Percentiles rank a stretch among this genome's conserved stretches.
Evolutionary conservation across 92 coral and sea anemone genomes (phyloP).

Genomic region (Palythoa grandiflora): DNA sequence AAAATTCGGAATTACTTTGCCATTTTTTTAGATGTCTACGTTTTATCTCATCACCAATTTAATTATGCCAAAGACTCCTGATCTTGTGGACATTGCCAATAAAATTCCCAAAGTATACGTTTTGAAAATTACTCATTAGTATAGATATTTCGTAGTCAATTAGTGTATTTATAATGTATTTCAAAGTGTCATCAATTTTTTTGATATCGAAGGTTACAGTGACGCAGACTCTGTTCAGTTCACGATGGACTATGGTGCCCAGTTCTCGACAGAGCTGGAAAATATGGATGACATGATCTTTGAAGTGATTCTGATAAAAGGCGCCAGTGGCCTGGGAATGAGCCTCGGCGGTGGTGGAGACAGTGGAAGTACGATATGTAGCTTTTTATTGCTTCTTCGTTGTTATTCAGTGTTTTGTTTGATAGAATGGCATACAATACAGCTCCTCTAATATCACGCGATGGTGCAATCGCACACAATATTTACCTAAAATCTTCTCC

Average conservation of each 20-base stretch:
- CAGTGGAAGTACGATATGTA: slow-evolving; percentile 80
- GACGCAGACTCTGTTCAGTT: slow-evolving; percentile 50
- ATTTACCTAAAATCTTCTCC: no score
- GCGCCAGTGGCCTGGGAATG: slow-evolving; percentile 96
- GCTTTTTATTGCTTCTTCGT: neutral
- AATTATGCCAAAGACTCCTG: no score
- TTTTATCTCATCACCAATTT: no score
- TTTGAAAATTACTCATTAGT: no score
- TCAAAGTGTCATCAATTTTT: neutral
- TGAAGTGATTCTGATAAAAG: slow-evolving; percentile 85
- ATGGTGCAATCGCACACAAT: neutral
- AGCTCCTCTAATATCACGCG: neutral
- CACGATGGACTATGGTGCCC: slow-evolving; percentile 57
- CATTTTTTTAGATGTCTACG: no score
- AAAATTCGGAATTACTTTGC: no score
- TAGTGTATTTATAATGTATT: no score
- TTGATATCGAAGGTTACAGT: slow-evolving; percentile 18
- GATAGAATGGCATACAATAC: neutral
- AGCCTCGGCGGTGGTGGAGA: slow-evolving; percentile 95
- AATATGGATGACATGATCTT: slow-evolving; percentile 88
- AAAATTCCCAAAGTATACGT: no score
- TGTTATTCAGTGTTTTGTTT: neutral
- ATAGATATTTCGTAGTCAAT: no score
- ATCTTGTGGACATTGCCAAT: no score
- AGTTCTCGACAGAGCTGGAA: slow-evolving; percentile 54